Conservation (phyloP, 2,888 invertebrate species). For the Antheraea yamamai region DNA sequence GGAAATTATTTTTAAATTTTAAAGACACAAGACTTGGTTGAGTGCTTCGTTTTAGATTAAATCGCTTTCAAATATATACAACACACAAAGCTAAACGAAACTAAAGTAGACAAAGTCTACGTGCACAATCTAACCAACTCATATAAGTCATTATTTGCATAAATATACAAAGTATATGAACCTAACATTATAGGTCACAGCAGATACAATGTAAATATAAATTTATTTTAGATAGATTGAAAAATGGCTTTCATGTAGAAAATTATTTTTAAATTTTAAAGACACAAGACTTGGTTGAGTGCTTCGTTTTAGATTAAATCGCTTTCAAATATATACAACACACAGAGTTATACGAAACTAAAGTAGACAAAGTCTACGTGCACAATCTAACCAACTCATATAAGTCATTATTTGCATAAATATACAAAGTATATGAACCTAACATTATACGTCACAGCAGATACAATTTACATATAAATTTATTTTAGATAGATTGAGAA, state of each 20-base stretch:
- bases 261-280: conserved; percentile 11
- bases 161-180: too few relatives aligned
- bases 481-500: too few relatives aligned
- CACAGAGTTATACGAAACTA: too few relatives aligned
- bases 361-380: too few relatives aligned
- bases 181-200: neutral
- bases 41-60: neutral
- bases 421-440: neutral
- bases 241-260: neutral
- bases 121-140: neutral
- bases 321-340: too few relatives aligned
- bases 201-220: neutral
- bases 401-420: neutral
- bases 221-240: neutral
- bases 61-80: too few relatives aligned
- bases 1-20: neutral
- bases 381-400: neutral
- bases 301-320: neutral
- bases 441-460: neutral
- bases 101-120: too few relatives aligned
- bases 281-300: neutral
- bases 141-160: neutral
- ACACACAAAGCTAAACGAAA: too few relatives aligned
- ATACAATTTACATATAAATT: too few relatives aligned
- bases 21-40: neutral